A percentile compares a stretch with the other conserved stretches of the same genome.
phyloP scores from a whole-genome alignment of 2,113 vertebrate genomes.

The Phyllostomus hastatus region DNA sequence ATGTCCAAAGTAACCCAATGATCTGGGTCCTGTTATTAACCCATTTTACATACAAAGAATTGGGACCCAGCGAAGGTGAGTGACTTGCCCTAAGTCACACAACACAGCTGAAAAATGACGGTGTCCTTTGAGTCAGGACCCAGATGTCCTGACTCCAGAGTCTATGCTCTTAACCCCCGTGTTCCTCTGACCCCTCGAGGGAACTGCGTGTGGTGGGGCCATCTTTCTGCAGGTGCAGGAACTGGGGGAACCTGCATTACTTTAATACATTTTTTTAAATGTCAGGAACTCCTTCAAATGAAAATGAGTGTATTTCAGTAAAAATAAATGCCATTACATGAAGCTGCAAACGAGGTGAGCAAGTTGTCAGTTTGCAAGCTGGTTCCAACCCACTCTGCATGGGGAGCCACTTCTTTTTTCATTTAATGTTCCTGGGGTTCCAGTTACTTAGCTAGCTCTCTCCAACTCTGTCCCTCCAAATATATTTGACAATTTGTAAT shows the following conservation, averaged over 20 bases:
- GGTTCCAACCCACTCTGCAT: neutral
- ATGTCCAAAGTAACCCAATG: neutral
- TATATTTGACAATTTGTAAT: neutral
- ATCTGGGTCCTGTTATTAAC: neutral
- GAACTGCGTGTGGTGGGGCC: neutral
- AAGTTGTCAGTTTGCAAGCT: neutral
- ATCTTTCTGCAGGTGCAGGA: neutral
- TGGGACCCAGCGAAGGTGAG: neutral
- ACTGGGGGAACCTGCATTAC: neutral
- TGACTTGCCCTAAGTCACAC: neutral
- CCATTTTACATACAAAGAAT: neutral
- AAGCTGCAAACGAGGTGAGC: neutral
- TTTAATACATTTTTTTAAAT: neutral
- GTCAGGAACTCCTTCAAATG: neutral
- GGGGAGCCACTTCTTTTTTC: neutral
- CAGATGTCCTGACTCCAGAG: neutral
- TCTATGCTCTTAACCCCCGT: neutral
- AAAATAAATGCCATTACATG: neutral
- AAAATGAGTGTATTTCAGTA: neutral
- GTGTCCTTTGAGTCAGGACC: neutral
- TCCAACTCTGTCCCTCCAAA: neutral
- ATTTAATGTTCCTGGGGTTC: neutral
- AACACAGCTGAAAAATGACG: neutral
- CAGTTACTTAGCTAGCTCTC: neutral
- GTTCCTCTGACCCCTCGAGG: neutral